Conservation (phyloP, 2,888 invertebrate genomes). For the Dermolepida albohirtum region DNA sequence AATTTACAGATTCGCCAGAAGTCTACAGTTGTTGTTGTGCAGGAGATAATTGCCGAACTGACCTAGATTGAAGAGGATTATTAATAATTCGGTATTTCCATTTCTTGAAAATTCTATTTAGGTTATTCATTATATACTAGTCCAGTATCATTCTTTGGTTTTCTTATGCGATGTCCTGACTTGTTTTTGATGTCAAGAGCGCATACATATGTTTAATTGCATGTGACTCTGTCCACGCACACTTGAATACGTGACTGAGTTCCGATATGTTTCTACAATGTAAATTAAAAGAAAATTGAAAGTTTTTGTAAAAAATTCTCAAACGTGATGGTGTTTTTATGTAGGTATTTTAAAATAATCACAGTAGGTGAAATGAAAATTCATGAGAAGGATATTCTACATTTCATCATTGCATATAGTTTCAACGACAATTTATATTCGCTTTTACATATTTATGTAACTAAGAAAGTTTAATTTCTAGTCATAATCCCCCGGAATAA, state of each 20-base stretch:
- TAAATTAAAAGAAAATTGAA: slow-evolving; percentile 16
- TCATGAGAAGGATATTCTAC: too few relatives aligned
- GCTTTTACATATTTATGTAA: too few relatives aligned
- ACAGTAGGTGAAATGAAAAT: not conserved
- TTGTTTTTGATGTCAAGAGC: slow-evolving; percentile 15
- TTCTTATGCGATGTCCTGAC: not conserved
- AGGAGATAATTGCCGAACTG: slow-evolving; percentile 32
- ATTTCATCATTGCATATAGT: too few relatives aligned
- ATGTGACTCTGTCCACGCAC: not conserved
- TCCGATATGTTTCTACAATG: slow-evolving; percentile 5
- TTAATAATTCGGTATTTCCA: slow-evolving; percentile 41
- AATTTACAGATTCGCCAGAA: slow-evolving; percentile 23
- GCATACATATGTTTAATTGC: not conserved
- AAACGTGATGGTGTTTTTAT: slow-evolving; percentile 5
- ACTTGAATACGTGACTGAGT: slow-evolving; percentile 7
- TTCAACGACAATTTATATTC: too few relatives aligned
- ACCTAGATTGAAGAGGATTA: slow-evolving; percentile 36
- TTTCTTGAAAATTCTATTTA: slow-evolving; percentile 31
- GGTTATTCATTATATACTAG: slow-evolving; percentile 7
- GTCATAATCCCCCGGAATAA: too few relatives aligned
- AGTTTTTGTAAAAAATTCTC: slow-evolving; percentile 4
- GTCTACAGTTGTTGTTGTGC: slow-evolving; percentile 6
- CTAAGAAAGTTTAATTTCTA: too few relatives aligned
- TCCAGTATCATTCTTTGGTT: not conserved
- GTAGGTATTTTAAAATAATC: not conserved